Base-by-base conservation (phyloP, 1,140 invertebrate genomes). In the Campoletis sonorensis region DNA sequence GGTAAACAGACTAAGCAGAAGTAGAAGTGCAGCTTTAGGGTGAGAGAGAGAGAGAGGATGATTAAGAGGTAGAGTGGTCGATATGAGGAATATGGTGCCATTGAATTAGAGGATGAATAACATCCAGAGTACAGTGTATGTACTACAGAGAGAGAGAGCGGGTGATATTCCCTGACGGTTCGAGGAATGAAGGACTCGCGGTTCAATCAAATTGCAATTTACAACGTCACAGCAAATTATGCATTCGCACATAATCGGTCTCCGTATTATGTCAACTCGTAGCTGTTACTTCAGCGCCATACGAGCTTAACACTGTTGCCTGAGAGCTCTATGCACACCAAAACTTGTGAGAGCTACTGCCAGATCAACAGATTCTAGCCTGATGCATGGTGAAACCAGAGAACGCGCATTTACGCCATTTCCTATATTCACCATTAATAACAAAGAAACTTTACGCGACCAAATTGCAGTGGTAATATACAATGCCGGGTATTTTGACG, bases 1-100 rank as follows among this genome's bases (percentile, higher is more conserved):
- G 84, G 86, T 88, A 91, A 90, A 90, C 86, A 90, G 54, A 64
- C n/a, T 11, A 26, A 67, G 76, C 76, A 78, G 49, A 67, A 64
- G 58, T 64, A 49, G 76, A 78, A 45, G 76, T 26, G 76, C 10
- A 49, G 30, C 27, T 61, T 61, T 64, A 23, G 76, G 76, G 67
- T 67, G 58, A 21, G 21, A 78, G 26, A 81, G 58, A 21, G 21
- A 78, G 26, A 81, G 85, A 86, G 83, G 68, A 79, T 82, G n/a
- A 68, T 86, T 81, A 84, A 89, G 84, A 84, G 83, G 84, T 79
- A 81, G 77, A 83, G 72, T 23, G 72, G 72, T 21, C 21, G 15
- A 18, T 11, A 75, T 40, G 72, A 54, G 18, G 51, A 77, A 23
- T 64, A 64, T 64, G 23, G 61, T 64, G 4, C 3, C n/a, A 23